These are phyloP conservation scores for Dryobotodes eremita DNA, from an alignment of 2,888 invertebrate species.

Conservation along the genomic window DNA sequence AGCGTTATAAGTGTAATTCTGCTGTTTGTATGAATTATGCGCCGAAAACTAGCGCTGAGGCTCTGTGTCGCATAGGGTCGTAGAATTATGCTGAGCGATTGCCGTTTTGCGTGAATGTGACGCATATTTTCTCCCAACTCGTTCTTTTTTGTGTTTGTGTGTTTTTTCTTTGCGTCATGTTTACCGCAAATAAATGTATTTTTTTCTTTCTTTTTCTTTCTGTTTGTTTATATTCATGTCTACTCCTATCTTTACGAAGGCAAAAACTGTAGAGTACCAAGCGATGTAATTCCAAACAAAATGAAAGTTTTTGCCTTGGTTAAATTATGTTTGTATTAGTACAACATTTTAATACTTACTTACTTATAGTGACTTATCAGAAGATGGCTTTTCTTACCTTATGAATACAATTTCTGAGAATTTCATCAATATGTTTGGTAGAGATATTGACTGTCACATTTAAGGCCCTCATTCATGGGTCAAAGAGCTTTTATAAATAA, in stretches of 20 bases:
- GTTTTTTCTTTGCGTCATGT: no score
- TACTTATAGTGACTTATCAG: not conserved
- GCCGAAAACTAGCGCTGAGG: no score
- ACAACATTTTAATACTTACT: not conserved
- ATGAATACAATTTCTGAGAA: not conserved
- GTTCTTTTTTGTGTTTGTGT: no score
- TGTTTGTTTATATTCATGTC: not conserved
- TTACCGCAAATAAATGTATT: no score
- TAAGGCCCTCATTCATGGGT: not conserved
- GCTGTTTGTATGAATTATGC: not conserved
- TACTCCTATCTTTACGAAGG: not conserved
- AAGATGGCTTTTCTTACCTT: not conserved
- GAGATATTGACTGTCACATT: not conserved
- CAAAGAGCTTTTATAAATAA: not conserved
- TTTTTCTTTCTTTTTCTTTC: no score
- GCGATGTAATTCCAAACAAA: no score
- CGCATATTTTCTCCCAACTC: no score
- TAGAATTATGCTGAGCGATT: no score
- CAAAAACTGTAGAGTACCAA: not conserved
- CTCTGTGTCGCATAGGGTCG: no score
- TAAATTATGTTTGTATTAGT: not conserved
- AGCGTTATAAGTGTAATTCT: not conserved
- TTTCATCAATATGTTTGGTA: not conserved
- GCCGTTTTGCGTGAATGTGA: no score
- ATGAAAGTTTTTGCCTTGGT: no score